phyloP scores from a whole-genome alignment of 2,888 invertebrate species.

The Epirrita christyi region DNA sequence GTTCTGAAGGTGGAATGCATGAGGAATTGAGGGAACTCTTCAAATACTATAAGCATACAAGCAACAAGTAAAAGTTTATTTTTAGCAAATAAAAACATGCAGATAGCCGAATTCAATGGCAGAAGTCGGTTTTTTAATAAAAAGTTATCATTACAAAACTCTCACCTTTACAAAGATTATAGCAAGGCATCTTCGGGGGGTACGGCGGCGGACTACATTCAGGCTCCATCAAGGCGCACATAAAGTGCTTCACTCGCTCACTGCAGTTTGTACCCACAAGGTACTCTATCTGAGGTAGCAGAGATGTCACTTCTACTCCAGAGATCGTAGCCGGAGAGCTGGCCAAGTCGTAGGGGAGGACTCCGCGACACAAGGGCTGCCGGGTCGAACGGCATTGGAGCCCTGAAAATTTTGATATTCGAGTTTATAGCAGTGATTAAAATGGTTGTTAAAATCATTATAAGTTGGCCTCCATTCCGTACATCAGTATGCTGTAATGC shows the following conservation, averaged over 20 bases:
- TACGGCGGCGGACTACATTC: conserved; percentile 86
- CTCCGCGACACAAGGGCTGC: conserved; percentile 84
- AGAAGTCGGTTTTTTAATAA: no score
- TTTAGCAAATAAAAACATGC: no score
- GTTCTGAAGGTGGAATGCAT: no score
- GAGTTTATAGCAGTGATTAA: no score
- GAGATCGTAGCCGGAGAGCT: conserved; percentile 73
- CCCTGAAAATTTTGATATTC: conserved; percentile 57
- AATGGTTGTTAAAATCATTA: no score
- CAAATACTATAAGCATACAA: no score
- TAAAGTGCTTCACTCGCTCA: conserved; percentile 84
- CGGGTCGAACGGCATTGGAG: conserved; percentile 81
- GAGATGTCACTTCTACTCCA: conserved; percentile 63
- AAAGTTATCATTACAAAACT: not conserved
- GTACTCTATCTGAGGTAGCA: conserved; percentile 84
- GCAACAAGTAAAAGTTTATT: no score
- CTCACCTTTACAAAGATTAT: conserved; percentile 87
- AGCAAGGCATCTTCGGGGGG: conserved; percentile 86
- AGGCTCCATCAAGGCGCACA: conserved; percentile 87
- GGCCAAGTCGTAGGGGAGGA: conserved; percentile 88
- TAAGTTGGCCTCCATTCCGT: no score
- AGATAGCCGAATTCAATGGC: no score
- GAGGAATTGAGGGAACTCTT: no score
- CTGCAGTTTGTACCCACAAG: conserved; percentile 87
- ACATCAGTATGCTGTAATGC: no score